Evolutionary conservation across 2,797 vertebrate species (phyloP), one percentile per base, ranked within the genome.

Genomic region (Enteromius anoplus): DNA sequence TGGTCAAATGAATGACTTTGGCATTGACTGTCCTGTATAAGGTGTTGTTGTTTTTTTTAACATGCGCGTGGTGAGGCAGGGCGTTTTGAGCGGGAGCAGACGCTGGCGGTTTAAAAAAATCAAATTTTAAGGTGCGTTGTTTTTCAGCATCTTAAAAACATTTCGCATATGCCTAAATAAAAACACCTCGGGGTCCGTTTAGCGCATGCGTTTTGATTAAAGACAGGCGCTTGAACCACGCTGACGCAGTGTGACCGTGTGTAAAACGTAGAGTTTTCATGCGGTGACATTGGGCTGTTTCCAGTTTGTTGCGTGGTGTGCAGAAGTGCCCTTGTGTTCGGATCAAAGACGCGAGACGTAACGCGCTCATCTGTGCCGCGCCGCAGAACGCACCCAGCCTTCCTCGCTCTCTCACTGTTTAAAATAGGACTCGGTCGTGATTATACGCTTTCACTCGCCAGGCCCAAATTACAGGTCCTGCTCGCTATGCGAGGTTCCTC

Each of bases 381-480:
- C 62, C 81, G 1, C 81, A 76, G 34, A 47, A 66, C 92, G 37
- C 21, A 8, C 55, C 69, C 80, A 60, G 55, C 69, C 47, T 75
- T 66, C 32, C 47, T 53, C 10, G n/a, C 85, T 58, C 47, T 75
- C 68, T 83, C 40, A 69, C 40, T 12, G 73, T 78, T 86, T 91
- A 93, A 95, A 95, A 95, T 94, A 95, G 92, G 93, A 93, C 82
- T 93, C 88, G 84, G 83, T 42, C 77, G 84, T 94, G 93, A 95
- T 95, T 95, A 95, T 92, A 95, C 81, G 73, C 91, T 93, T 88
- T 89, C 87, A 83, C 32, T 90, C 87, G 92, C 93, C 93, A 94
- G 89, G 90, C 60, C 91, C 87, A 95, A 95, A 95, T 95, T 95
- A 95, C 91, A 95, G 92, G 91, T 91, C 86, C 42, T 78, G 76